Percentiles rank a stretch among this genome's conserved stretches.
Evolutionary conservation across 2,888 invertebrate genomes (phyloP).

Genomic region (Apodemia zela): DNA sequence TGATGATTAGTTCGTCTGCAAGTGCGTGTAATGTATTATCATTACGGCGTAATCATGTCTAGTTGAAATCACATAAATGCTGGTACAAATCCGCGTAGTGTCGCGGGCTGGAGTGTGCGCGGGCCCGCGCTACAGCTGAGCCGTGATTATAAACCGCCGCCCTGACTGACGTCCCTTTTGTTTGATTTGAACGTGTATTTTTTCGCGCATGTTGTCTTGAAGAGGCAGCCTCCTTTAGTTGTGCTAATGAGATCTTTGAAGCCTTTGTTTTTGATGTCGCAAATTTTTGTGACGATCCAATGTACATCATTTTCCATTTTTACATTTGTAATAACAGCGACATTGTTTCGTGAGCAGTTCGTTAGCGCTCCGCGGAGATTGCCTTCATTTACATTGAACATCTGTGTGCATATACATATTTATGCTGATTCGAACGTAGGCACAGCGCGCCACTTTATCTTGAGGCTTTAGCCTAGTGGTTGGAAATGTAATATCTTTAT

Average conservation of each 20-base stretch:
- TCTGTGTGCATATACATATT: neutral
- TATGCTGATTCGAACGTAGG: constrained; percentile 6
- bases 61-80: too few relatives aligned
- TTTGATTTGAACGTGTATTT: constrained; percentile 6
- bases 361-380: constrained; percentile 4
- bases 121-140: neutral
- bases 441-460: neutral
- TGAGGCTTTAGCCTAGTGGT: neutral
- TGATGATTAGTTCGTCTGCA: too few relatives aligned
- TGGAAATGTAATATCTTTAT: constrained; percentile 2
- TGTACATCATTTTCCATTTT: constrained; percentile 12
- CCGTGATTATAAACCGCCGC: neutral
- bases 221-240: neutral
- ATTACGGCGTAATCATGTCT: neutral
- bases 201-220: neutral
- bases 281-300: neutral
- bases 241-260: constrained; percentile 2
- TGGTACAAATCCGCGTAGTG: neutral
- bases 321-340: neutral
- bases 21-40: too few relatives aligned
- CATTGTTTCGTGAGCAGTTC: constrained; percentile 2
- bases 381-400: neutral
- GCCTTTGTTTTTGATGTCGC: constrained; percentile 3
- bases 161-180: constrained; percentile 13
- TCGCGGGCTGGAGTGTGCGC: neutral